Conservation (phyloP, 1,140 invertebrate species). For the Lamellibrachia luymesi region DNA sequence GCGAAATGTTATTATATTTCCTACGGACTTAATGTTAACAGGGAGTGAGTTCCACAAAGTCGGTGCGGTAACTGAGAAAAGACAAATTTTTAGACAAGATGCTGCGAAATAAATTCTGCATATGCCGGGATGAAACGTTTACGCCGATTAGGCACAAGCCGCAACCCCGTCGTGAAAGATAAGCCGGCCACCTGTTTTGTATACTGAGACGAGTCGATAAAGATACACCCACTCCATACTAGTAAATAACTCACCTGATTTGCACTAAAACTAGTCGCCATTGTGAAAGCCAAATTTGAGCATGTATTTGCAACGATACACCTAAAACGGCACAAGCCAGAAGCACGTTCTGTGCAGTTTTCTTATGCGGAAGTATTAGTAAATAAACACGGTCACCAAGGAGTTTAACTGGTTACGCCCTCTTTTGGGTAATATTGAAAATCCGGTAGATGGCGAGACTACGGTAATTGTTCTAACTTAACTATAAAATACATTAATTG, state of each 20-base stretch:
- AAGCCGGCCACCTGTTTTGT: neutral
- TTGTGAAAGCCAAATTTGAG: conserved; percentile 9
- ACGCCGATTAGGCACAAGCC: neutral
- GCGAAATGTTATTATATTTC: no score
- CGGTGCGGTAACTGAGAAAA: no score
- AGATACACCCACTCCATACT: neutral
- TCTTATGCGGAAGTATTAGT: neutral
- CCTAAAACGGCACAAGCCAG: neutral
- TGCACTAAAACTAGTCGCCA: conserved; percentile 20
- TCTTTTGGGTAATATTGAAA: neutral
- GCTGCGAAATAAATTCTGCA: no score
- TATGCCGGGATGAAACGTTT: neutral
- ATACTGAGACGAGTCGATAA: neutral
- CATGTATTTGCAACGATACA: conserved; percentile 5
- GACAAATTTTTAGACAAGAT: no score
- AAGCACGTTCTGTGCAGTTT: neutral
- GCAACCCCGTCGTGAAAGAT: neutral
- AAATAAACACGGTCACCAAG: neutral
- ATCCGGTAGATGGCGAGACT: neutral
- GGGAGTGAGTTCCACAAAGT: no score
- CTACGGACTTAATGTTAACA: no score
- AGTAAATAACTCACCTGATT: conserved; percentile 14
- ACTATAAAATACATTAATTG: neutral
- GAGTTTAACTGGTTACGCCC: neutral
- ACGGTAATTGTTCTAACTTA: neutral